These are phyloP conservation scores for Lordiphosa andalusiaca DNA, from an alignment of 2,888 invertebrate genomes.

Conservation along the genomic window DNA sequence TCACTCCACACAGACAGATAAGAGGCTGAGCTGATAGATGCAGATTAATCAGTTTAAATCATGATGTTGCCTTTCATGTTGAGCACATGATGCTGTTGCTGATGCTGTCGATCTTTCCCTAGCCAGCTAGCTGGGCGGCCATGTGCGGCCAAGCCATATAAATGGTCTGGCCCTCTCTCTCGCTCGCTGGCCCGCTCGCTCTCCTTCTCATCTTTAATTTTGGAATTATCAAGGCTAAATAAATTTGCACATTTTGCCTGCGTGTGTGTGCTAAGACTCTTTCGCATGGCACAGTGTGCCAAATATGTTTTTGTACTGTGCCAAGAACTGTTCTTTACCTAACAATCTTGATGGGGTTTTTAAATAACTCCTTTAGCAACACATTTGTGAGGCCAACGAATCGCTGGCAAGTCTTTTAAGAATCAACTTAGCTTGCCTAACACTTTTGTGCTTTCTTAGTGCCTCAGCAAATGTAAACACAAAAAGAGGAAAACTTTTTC, in stretches of 20 bases:
- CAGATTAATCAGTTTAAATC: constrained; percentile 51
- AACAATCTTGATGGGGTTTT: no score
- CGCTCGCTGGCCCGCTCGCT: background rate
- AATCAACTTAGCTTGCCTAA: no score
- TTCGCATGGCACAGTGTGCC: background rate
- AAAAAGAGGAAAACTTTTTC: no score
- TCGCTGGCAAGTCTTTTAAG: no score
- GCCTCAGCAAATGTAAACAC: no score
- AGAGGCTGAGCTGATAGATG: constrained; percentile 23
- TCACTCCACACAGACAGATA: constrained; percentile 36
- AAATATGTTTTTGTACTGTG: constrained; percentile 2
- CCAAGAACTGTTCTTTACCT: no score
- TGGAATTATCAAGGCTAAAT: constrained; percentile 66
- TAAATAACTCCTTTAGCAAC: no score
- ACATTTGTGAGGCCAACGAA: no score
- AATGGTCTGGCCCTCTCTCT: constrained; percentile 21
- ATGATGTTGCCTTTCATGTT: constrained; percentile 34
- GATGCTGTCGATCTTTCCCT: background rate
- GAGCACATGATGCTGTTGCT: background rate
- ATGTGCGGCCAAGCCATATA: constrained; percentile 34
- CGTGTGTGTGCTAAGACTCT: constrained; percentile 6
- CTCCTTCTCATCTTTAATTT: constrained; percentile 47
- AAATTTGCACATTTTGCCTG: constrained; percentile 63
- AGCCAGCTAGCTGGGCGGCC: constrained; percentile 6
- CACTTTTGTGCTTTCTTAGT: no score